These are phyloP conservation scores for Catonia carolina DNA, from an alignment of 2,888 invertebrate species.

Conservation along the genomic window DNA sequence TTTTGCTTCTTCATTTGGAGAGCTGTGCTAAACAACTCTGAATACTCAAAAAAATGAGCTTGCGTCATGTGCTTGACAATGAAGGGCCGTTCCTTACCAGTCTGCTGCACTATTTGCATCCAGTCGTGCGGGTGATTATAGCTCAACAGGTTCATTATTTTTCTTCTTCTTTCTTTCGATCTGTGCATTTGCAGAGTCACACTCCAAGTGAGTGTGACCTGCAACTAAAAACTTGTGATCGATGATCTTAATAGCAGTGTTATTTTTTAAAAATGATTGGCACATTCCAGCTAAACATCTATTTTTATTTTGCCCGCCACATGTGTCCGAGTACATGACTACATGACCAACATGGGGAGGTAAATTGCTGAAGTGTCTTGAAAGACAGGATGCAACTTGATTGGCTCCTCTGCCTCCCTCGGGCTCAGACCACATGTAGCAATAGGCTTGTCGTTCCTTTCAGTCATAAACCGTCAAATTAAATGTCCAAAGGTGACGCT, in stretches of 20 bases:
- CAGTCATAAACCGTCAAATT: too few relatives aligned
- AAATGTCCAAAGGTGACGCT: too few relatives aligned
- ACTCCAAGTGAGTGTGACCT: slow-evolving; percentile 2
- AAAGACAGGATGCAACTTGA: too few relatives aligned
- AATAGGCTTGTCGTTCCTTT: too few relatives aligned
- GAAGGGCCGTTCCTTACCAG: background rate
- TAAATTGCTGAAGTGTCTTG: too few relatives aligned
- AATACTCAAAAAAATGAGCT: slow-evolving; percentile 1
- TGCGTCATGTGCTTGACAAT: background rate
- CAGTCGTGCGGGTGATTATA: slow-evolving; percentile 6
- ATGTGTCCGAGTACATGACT: too few relatives aligned
- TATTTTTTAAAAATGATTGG: background rate
- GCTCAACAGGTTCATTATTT: background rate
- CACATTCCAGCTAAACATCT: too few relatives aligned
- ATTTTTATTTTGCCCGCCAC: too few relatives aligned
- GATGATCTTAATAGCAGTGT: background rate
- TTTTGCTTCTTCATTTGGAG: background rate
- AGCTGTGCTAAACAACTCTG: background rate
- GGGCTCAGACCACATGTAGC: too few relatives aligned
- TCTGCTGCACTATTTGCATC: slow-evolving; percentile 2
- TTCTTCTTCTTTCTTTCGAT: background rate
- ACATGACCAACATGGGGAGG: too few relatives aligned
- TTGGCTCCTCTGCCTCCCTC: background rate
- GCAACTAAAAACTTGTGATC: background rate
- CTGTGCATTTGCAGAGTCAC: background rate